Evolutionary conservation across 2,113 vertebrate species (phyloP).

Genomic region (Uria lomvia): DNA sequence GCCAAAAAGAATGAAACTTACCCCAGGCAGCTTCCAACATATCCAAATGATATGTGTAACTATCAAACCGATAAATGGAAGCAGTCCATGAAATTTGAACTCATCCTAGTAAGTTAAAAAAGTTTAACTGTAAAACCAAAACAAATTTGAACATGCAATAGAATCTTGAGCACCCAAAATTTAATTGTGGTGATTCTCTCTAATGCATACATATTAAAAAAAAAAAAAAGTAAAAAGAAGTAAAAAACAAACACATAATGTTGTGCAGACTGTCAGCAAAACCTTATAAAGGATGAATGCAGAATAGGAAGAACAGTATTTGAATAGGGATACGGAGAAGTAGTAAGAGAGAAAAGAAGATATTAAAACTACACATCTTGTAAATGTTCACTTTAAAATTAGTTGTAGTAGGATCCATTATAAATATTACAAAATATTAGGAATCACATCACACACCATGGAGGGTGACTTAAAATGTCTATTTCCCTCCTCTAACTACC

Average conservation of each 20-base stretch:
- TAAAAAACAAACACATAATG: background rate
- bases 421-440: background rate
- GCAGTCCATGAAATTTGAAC: background rate
- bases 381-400: background rate
- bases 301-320: background rate
- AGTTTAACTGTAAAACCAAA: background rate
- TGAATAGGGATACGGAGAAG: background rate
- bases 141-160: background rate
- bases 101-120: background rate
- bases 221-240: background rate
- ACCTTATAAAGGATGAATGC: background rate
- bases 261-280: background rate
- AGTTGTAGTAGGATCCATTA: background rate
- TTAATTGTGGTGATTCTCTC: background rate
- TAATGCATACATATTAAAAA: background rate
- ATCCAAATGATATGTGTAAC: background rate
- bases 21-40: background rate
- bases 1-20: background rate
- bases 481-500: background rate
- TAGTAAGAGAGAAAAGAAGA: background rate
- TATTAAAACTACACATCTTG: background rate
- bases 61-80: background rate
- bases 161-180: background rate
- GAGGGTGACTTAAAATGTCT: background rate
- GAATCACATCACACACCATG: background rate